These are phyloP conservation scores for Gymnobelideus leadbeateri DNA, from an alignment of 2,113 vertebrate species.

Conservation along the genomic window DNA sequence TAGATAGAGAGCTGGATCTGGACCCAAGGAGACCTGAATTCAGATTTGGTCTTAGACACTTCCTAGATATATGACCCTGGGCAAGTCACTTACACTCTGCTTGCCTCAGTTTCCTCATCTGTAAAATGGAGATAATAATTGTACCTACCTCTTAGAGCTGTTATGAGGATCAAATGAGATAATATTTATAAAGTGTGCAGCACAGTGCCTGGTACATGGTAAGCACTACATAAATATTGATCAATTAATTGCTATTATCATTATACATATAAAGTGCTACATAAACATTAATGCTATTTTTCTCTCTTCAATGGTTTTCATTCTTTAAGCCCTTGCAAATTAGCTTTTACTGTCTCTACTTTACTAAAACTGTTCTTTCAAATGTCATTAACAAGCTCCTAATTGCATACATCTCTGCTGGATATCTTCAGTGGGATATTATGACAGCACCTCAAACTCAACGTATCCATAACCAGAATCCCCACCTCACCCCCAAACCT, in stretches of 20 bases:
- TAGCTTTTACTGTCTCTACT: not conserved
- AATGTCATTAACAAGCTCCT: not conserved
- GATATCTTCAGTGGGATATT: not conserved
- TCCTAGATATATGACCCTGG: not conserved
- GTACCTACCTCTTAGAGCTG: no score
- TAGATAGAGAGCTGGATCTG: not conserved
- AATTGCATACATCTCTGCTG: not conserved
- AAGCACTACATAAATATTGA: not conserved
- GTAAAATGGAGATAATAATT: not conserved
- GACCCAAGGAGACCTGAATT: not conserved
- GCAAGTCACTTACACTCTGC: not conserved
- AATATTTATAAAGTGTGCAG: not conserved
- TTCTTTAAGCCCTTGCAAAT: not conserved
- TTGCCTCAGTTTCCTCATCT: not conserved
- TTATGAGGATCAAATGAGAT: not conserved
- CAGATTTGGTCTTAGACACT: not conserved
- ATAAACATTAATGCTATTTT: not conserved
- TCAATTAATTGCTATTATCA: not conserved
- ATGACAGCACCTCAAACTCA: not conserved
- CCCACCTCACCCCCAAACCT: not conserved
- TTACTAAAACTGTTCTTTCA: not conserved
- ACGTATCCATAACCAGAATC: not conserved
- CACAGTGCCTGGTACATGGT: not conserved
- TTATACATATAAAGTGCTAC: not conserved
- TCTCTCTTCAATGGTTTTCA: not conserved